Evolutionary conservation across 2,888 invertebrate genomes (phyloP), one percentile per base, ranked within the genome.

Genomic region (Torymus tubicola): DNA sequence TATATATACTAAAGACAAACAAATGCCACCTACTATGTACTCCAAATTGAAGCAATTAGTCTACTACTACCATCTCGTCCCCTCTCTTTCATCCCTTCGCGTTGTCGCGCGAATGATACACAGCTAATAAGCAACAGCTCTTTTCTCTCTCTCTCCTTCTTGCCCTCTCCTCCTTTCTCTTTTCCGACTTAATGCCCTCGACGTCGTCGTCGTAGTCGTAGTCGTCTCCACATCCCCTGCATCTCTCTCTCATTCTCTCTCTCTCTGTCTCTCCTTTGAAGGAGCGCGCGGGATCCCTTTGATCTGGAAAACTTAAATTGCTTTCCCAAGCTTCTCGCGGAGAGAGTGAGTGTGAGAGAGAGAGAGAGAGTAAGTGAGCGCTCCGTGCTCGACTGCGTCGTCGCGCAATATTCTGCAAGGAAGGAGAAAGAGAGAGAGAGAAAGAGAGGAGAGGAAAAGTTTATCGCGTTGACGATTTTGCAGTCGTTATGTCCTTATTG

Each of bases 251-350:
- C n/a, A 24, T n/a, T 58, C 55, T 31, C 16, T n/a, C n/a, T 10
- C 50, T 31, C 16, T 14, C n/a, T 64, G 42, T 58, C 21, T 42
- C 63, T 64, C 16, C 53, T 60, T 74, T 50, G 65, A 42, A 60
- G 60, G 52, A 72, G 31, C 61, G 21, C 60, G 21, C 55, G 42
- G 73, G 71, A 71, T 61, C 67, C 55, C 75, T 78, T 80, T 82
- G 68, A 78, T 82, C 78, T 82, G 72, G 64, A 81, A 81, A 82
- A 82, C 72, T 81, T 82, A 81, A 81, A 81, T 82, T 82, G 71
- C 80, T 80, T 82, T 82, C 69, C 55, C 70, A 58, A 76, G 63
- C 71, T 58, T 11, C 50, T 11, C 67, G 3, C 4, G 14, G 71
- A 53, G 24, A 24, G 12, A 61, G 61, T 21, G 60, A 60, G 18